phyloP scores from a whole-genome alignment of 2,888 invertebrate species.

The Torymus aiolomorphi region DNA sequence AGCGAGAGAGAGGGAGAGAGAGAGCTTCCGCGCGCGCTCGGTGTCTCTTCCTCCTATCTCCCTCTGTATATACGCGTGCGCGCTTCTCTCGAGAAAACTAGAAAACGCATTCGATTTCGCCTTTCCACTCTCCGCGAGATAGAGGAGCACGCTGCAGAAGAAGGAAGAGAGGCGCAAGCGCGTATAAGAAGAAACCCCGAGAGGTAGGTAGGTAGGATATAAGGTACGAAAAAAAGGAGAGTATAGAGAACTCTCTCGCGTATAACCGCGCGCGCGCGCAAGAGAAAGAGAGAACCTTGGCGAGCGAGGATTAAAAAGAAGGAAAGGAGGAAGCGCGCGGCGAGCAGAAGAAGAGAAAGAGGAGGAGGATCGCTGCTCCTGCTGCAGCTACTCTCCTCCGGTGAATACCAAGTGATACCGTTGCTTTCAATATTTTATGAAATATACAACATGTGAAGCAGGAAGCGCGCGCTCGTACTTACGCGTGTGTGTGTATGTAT shows the following conservation, averaged over 20 bases:
- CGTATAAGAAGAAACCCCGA: not conserved
- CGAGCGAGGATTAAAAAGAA: constrained; percentile 24
- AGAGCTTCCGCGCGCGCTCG: constrained; percentile 29
- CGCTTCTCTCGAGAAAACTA: constrained; percentile 5
- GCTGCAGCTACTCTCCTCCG: not conserved
- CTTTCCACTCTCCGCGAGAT: not conserved
- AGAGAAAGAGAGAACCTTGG: not conserved
- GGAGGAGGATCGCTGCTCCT: constrained; percentile 1
- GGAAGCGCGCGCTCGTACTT: constrained; percentile 29
- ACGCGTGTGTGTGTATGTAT: too few species aligned
- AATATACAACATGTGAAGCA: constrained; percentile 55
- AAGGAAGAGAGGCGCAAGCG: not conserved
- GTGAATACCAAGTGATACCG: constrained; percentile 51
- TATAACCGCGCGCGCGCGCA: not conserved
- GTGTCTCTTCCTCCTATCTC: not conserved
- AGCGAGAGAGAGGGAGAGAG: too few species aligned
- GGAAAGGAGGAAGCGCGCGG: constrained; percentile 6
- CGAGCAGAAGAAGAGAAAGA: constrained; percentile 9
- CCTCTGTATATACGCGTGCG: too few species aligned
- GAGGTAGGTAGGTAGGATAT: not conserved
- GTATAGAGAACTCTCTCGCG: too few species aligned
- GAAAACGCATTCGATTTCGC: constrained; percentile 48
- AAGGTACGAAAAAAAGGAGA: not conserved
- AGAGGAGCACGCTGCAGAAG: not conserved
- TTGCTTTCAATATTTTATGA: constrained; percentile 58